Evolutionary conservation across 2,797 vertebrate species (phyloP), one percentile per base, ranked within the genome.

Genomic region (Eurystomus glaucurus): DNA sequence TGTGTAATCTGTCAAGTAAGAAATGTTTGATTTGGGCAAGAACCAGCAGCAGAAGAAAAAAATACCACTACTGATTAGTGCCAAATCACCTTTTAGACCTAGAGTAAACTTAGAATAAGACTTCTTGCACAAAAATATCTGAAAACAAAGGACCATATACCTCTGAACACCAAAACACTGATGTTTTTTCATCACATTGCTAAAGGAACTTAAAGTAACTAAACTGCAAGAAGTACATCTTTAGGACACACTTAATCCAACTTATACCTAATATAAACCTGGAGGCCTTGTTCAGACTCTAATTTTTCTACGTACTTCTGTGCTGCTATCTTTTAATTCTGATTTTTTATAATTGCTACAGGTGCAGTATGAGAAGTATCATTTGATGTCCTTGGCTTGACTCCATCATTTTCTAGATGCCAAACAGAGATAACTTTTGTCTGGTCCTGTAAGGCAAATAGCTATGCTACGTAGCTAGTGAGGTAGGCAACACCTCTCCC

Each of bases 1-100:
- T 85, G 54, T 65, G 85, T 39, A 90, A 93, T 81, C 68, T 93
- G 16, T 62, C 54, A 94, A 88, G 57, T 33, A 50, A 92, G 39
- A 88, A 87, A 72, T 74, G 35, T 95, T 95, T 96, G 26, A 79
- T 81, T 84, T 96, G 91, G 85, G 43, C 8, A 88, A 90, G 66
- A 95, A 85, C 7, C 80, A 95, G 43, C 39, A 72, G 58, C 11
- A 86, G 58, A 82, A 87, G 35, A 37, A 93, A 84, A 65, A 87
- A 80, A 71, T 18, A 64, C 37, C 60, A n/a, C 13, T 55, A 69
- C 62, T 31, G 22, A 85, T 72, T 54, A 39, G 28, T 62, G 45
- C 79, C 74, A 88, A 76, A 88, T 94, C 62, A 85, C 17, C 21
- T 79, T 76, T 50, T 69, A 87, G 80, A 72, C 46, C 26, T 61